Conservation (phyloP, 2,797 vertebrate species). For the Hyperoplus lanceolatus region DNA sequence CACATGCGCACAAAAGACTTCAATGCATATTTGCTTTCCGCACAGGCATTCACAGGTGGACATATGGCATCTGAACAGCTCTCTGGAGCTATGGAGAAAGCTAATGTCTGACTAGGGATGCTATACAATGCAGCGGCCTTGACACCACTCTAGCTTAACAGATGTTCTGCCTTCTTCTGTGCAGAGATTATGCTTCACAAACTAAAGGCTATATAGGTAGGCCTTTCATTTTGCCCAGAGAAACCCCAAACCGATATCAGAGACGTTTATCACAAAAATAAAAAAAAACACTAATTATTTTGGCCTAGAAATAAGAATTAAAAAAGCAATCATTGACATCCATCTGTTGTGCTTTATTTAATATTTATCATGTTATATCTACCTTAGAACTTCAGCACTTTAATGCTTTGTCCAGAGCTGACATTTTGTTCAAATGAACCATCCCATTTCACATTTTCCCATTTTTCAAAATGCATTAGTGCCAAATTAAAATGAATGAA, state of each 20-base stretch:
- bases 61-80: constrained; percentile 21
- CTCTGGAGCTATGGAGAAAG: background rate
- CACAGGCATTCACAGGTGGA: constrained; percentile 27
- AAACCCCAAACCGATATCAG: background rate
- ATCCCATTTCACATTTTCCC: background rate
- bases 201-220: background rate
- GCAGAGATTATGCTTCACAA: constrained; percentile 25
- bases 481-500: background rate
- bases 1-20: constrained; percentile 44
- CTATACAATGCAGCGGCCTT: constrained; percentile 21
- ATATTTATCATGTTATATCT: background rate
- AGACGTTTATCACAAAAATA: background rate
- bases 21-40: constrained; percentile 55
- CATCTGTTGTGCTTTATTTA: background rate
- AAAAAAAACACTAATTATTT: background rate
- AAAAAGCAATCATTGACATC: background rate
- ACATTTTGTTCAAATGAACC: background rate
- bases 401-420: background rate
- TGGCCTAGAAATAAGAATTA: background rate
- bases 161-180: constrained; percentile 9
- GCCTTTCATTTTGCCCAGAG: background rate
- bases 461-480: background rate
- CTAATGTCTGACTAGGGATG: constrained; percentile 9
- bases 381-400: background rate
- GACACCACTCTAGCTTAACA: background rate